A percentile compares a stretch with the other conserved stretches of the same genome.
These are phyloP conservation scores for Drosophila cyrtoloma DNA, from an alignment of 2,888 invertebrate genomes.

Conservation along the genomic window DNA sequence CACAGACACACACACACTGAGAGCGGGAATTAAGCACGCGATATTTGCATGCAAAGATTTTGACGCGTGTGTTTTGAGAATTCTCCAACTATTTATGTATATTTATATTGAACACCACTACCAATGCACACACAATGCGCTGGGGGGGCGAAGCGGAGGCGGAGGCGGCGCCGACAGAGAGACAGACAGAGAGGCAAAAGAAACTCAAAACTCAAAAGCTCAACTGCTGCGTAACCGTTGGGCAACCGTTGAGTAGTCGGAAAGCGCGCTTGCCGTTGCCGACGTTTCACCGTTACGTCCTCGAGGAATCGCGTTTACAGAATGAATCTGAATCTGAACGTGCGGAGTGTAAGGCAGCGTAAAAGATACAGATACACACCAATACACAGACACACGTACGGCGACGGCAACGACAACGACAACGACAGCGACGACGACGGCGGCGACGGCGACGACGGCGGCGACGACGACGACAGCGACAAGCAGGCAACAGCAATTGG, in stretches of 20 bases:
- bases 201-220: conserved; percentile 54
- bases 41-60: conserved; percentile 62
- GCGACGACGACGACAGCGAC: conserved; percentile 49
- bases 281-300: conserved; percentile 85
- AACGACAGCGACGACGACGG: conserved; percentile 1
- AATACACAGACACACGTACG: conserved; percentile 45
- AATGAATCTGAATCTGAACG: conserved; percentile 85
- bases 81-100: conserved; percentile 27
- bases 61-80: conserved; percentile 49
- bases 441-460: conserved; percentile 22
- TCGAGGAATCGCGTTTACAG: conserved; percentile 86
- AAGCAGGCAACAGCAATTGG: conserved; percentile 74
- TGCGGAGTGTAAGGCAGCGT: conserved; percentile 85
- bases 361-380: conserved; percentile 82
- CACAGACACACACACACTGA: conserved; percentile 27
- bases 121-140: conserved; percentile 27
- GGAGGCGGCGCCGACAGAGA: conserved; percentile 13
- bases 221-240: conserved; percentile 60
- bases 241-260: conserved; percentile 69
- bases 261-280: conserved; percentile 82
- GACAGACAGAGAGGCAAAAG: conserved; percentile 31
- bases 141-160: conserved; percentile 11
- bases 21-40: conserved; percentile 54
- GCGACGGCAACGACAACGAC: conserved; percentile 26
- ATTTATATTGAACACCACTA: conserved; percentile 28